Conservation (phyloP, 35 echinoderm and acorn worm genomes). For the Ophiothrix spiculata region DNA sequence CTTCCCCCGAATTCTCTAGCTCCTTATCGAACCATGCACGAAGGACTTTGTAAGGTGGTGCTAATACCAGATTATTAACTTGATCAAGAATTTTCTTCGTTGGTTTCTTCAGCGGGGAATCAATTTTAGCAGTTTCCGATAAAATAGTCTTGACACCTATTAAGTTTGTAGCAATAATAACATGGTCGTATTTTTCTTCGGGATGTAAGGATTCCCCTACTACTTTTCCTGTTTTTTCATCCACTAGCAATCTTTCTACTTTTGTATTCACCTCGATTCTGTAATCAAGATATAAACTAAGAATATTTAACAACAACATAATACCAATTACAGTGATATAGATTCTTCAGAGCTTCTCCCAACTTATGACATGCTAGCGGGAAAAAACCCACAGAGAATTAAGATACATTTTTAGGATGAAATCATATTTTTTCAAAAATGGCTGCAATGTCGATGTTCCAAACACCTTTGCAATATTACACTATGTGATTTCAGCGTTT, state of each 20-base stretch:
- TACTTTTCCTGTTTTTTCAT: constrained; percentile 37
- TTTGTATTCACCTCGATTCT: constrained; percentile 55
- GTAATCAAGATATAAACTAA: constrained; percentile 16
- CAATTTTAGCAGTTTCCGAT: neutral
- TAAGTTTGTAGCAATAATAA: constrained; percentile 63
- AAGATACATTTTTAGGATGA: too few species aligned
- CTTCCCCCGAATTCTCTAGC: constrained; percentile 4
- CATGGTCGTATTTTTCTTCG: constrained; percentile 67
- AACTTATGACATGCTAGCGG: too few species aligned
- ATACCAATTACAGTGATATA: too few species aligned
- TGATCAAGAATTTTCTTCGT: constrained; percentile 16
- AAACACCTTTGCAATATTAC: too few species aligned
- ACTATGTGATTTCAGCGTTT: too few species aligned
- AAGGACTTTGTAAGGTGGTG: constrained; percentile 71
- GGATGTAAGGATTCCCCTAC: constrained; percentile 36
- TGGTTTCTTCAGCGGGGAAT: neutral
- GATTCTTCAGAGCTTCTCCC: too few species aligned
- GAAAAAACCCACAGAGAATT: too few species aligned
- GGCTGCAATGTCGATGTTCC: too few species aligned
- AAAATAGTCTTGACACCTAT: neutral
- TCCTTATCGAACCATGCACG: constrained; percentile 88
- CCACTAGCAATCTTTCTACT: constrained; percentile 51
- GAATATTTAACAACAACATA: too few species aligned
- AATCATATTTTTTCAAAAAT: too few species aligned
- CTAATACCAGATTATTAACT: constrained; percentile 38